Percentiles rank a stretch among this genome's conserved stretches.
These are phyloP conservation scores for Ophthalmolycus amberensis DNA, from an alignment of 2,113 vertebrate species.

Conservation along the genomic window DNA sequence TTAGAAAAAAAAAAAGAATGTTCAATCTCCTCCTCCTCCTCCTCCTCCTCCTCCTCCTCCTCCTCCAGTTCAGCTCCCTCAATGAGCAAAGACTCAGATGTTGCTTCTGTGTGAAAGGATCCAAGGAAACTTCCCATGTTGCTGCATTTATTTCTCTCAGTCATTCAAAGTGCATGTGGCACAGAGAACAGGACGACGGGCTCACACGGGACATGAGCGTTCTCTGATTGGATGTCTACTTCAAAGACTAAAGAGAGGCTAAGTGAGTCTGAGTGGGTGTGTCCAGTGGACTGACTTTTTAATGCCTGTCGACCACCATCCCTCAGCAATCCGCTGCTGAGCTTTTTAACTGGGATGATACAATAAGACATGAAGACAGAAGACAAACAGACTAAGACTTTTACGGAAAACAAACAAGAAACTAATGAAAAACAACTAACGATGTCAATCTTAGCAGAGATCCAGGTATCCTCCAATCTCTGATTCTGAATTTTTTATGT, in stretches of 20 bases:
- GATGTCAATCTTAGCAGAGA: slow-evolving; percentile 75
- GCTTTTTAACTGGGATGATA: slow-evolving; percentile 17
- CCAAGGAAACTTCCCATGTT: slow-evolving; percentile 7
- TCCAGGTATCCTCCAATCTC: slow-evolving; percentile 51
- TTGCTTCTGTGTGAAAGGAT: slow-evolving; percentile 12
- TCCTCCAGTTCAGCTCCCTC: not conserved
- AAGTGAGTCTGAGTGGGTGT: slow-evolving; percentile 7
- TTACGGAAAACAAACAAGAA: slow-evolving; percentile 41
- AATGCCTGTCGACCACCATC: slow-evolving; percentile 6
- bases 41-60: not conserved
- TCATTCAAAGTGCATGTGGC: slow-evolving; percentile 16
- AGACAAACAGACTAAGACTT: slow-evolving; percentile 43
- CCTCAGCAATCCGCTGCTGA: slow-evolving; percentile 24
- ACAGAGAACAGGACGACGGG: slow-evolving; percentile 17
- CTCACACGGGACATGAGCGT: slow-evolving; percentile 10
- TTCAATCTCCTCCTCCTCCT: not conserved
- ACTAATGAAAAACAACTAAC: slow-evolving; percentile 62
- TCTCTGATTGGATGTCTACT: slow-evolving; percentile 31
- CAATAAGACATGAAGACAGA: slow-evolving; percentile 26
- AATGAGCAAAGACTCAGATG: not conserved
- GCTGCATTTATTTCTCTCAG: slow-evolving; percentile 34
- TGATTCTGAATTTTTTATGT: slow-evolving; percentile 32
- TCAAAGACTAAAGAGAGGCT: slow-evolving; percentile 36
- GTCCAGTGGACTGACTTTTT: slow-evolving; percentile 24
- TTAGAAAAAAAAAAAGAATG: not conserved